Conservation (phyloP, 1,140 invertebrate genomes). For the Drosophila saltans region DNA sequence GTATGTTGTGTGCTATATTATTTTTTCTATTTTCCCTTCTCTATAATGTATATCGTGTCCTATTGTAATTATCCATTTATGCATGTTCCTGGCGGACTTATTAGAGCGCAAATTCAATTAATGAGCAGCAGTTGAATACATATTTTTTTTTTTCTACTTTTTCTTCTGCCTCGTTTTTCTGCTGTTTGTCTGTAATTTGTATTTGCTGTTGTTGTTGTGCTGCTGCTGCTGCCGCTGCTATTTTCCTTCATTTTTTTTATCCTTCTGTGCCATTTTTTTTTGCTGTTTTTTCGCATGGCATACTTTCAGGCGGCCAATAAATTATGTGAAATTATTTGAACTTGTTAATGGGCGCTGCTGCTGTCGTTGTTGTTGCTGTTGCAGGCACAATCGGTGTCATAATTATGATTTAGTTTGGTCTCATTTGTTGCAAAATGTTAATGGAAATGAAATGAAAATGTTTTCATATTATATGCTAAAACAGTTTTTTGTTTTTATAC, state of each 20-base stretch:
- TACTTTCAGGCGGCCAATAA: constrained; percentile 67
- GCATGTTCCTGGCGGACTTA: constrained; percentile 44
- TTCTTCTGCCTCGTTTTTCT: constrained; percentile 1
- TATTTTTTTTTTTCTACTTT: constrained; percentile 8
- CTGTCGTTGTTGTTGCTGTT: constrained; percentile 24
- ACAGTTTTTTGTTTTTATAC: not conserved
- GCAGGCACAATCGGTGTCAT: constrained; percentile 7
- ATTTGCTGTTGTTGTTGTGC: constrained; percentile 37
- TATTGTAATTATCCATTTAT: constrained; percentile 21
- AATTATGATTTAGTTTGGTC: constrained; percentile 32
- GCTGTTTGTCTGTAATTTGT: constrained; percentile 12
- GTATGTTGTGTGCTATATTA: not conserved
- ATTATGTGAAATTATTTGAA: constrained; percentile 73
- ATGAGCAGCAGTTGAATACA: constrained; percentile 49
- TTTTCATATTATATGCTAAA: not conserved
- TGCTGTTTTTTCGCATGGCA: constrained; percentile 31
- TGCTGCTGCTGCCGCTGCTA: too few species aligned
- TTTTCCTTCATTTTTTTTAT: constrained; percentile 16
- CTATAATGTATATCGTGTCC: not conserved
- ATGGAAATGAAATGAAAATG: constrained; percentile 11
- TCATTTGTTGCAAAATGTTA: constrained; percentile 17
- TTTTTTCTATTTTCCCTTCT: not conserved
- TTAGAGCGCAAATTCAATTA: constrained; percentile 74
- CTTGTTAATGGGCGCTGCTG: constrained; percentile 60
- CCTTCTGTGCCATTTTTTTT: constrained; percentile 1